A percentile compares a stretch with the other conserved stretches of the same genome.
These are phyloP conservation scores for Synergus umbraculus DNA, from an alignment of 2,888 invertebrate species.

Conservation along the genomic window DNA sequence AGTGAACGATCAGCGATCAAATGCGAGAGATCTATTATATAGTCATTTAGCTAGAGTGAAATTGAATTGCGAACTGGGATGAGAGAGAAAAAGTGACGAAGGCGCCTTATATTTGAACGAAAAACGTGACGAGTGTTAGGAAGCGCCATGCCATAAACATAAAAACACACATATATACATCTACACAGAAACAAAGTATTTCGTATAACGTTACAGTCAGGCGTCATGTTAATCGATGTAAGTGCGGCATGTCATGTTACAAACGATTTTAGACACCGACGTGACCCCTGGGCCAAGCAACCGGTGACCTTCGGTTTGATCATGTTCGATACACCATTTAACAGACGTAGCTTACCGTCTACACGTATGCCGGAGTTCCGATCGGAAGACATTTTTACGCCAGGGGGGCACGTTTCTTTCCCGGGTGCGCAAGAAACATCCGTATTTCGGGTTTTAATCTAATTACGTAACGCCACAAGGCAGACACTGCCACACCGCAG, in stretches of 20 bases:
- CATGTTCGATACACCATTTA: conserved; percentile 52
- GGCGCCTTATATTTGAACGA: conserved; percentile 40
- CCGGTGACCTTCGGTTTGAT: conserved; percentile 33
- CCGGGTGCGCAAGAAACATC: conserved; percentile 45
- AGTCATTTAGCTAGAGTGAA: conserved; percentile 7
- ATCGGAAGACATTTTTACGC: background rate
- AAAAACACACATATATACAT: conserved; percentile 42
- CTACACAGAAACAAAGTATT: conserved; percentile 46
- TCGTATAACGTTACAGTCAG: conserved; percentile 56
- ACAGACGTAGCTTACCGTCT: conserved; percentile 19
- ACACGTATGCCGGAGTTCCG: conserved; percentile 7
- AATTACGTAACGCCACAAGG: conserved; percentile 72
- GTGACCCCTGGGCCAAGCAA: conserved; percentile 20
- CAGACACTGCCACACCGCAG: conserved; percentile 75
- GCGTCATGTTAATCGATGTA: conserved; percentile 57
- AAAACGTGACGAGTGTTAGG: conserved; percentile 31
- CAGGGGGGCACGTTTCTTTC: conserved; percentile 12
- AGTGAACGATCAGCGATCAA: background rate
- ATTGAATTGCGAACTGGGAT: background rate
- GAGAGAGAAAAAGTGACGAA: conserved; percentile 22
- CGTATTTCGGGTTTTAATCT: conserved; percentile 54
- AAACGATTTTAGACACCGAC: conserved; percentile 51
- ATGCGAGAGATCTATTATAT: background rate
- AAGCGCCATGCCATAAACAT: conserved; percentile 45
- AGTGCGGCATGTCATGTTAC: conserved; percentile 60